Evolutionary conservation across 2,888 invertebrate species (phyloP).

Genomic region (Rhopalosiphum nymphaeae): DNA sequence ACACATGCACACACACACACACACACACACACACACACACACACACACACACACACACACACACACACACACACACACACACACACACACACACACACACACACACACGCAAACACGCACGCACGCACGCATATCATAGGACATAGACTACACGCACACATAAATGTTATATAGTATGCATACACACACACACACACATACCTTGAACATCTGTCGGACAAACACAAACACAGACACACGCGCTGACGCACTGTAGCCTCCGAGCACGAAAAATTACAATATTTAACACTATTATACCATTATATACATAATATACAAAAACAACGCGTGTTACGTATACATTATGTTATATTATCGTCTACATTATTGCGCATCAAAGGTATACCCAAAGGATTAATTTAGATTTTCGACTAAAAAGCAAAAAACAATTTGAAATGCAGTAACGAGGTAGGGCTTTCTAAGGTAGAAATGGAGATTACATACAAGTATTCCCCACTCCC

Average conservation of each 20-base stretch:
- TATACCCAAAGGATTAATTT: not conserved
- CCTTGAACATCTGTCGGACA: slow-evolving; percentile 56
- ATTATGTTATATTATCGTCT: not conserved
- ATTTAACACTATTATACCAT: not conserved
- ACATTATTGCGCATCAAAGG: not conserved
- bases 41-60: not conserved
- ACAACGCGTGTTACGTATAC: slow-evolving; percentile 9
- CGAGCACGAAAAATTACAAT: slow-evolving; percentile 37
- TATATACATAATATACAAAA: not conserved
- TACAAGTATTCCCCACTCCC: not conserved
- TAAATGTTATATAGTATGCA: not conserved
- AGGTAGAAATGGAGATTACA: not conserved
- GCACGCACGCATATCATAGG: not conserved
- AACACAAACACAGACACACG: slow-evolving; percentile 34
- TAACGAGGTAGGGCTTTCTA: not conserved
- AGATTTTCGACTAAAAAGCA: not conserved
- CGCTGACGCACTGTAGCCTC: not conserved
- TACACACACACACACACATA: not conserved
- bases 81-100: slow-evolving; percentile 14
- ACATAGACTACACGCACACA: not conserved
- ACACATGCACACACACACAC: not conserved
- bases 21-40: not conserved
- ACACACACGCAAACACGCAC: not conserved
- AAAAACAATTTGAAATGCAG: not conserved
- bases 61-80: slow-evolving; percentile 34